Evolutionary conservation across 2,888 invertebrate genomes (phyloP), one percentile per base, ranked within the genome.

Genomic region (Eudiplozoon nipponicum): DNA sequence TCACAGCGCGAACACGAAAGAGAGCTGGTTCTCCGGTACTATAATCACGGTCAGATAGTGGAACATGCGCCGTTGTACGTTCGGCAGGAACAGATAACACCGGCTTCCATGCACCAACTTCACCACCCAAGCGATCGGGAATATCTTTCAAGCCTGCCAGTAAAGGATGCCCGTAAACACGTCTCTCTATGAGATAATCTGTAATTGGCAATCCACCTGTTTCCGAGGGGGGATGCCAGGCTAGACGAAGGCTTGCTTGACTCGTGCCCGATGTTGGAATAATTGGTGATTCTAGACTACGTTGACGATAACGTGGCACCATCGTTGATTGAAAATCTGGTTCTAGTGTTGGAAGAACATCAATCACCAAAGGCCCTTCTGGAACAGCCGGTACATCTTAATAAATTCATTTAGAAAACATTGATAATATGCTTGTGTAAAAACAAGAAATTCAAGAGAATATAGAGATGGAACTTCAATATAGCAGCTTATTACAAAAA

Each of bases 131-230:
- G 26, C 11, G 26, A 26, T 26, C 9, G n/a, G n/a, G 7, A 33
- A 36, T 29, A 4, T 22, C 23, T 34, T 9, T 13, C 34, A 19
- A 34, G 5, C 7, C 7, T 7, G 5, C 13, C 11, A 22, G 21
- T 31, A 5, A 4, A 7, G 4, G 4, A 7, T 19, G 19, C 3
- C 49, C 48, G 2, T 39, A 36, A 9, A 47, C 48, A 9, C 52
- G 49, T 46, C 51, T 51, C 45, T 57, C 56, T 17, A 57, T 48
- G 39, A 53, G 41, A 47, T 57, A 57, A 44, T 50, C 51, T 26
- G 47, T 46, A 29, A 57, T 51, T 2, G 54, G 52, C 34, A 51
- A 48, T 1, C 55, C 56, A 17, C 57, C 56, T 45, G 57, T 56
- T 22, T 45, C 46, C 28, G 47, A 48, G 1, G 57, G 57, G 29